A percentile compares a stretch with the other conserved stretches of the same genome.
phyloP scores from a whole-genome alignment of 2,113 vertebrate species.

The human region GRCh38 chr17:4138001-4138500 shows the following conservation, averaged over 20 bases:
- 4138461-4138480: background rate
- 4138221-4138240: background rate
- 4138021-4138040: background rate
- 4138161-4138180: background rate
- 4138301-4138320: conserved; percentile 24
- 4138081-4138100: background rate
- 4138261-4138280: background rate
- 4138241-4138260: background rate
- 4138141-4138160: background rate
- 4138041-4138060: too few relatives aligned
- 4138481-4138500: background rate
- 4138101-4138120: background rate
- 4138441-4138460: conserved; percentile 25
- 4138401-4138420: conserved; percentile 33
- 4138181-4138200: background rate
- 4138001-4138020: background rate
- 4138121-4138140: background rate
- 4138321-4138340: background rate
- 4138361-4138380: conserved; percentile 40
- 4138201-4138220: background rate
- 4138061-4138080: too few relatives aligned
- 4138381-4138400: conserved; percentile 33
- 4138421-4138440: conserved; percentile 6
- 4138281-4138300: background rate
- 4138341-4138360: background rate